phyloP scores from a whole-genome alignment of 2,113 vertebrate genomes.

The Cebidichthys violaceus region DNA sequence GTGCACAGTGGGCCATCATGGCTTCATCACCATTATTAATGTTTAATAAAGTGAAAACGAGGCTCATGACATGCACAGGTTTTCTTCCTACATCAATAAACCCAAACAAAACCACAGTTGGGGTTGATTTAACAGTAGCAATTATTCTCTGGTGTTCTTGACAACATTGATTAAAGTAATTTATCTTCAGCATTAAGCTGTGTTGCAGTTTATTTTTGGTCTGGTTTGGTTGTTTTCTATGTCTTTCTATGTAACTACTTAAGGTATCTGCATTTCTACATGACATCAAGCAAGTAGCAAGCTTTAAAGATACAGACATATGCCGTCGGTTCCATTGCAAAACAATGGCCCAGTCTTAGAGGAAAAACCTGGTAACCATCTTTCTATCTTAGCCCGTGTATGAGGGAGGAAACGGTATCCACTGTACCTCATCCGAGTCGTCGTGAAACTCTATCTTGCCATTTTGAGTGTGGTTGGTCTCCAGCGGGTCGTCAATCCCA shows the following conservation, averaged over 20 bases:
- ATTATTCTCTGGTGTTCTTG: background rate
- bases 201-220: background rate
- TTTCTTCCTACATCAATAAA: background rate
- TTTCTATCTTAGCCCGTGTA: background rate
- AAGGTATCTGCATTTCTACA: background rate
- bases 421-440: conserved; percentile 92
- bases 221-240: background rate
- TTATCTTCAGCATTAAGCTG: background rate
- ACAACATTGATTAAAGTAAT: background rate
- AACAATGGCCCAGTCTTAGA: background rate
- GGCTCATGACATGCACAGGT: background rate
- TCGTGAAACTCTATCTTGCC: conserved; percentile 88
- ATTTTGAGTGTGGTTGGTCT: conserved; percentile 75
- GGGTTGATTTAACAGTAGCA: background rate
- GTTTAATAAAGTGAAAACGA: background rate
- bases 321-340: background rate
- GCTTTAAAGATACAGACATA: background rate
- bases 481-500: conserved; percentile 83
- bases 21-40: background rate
- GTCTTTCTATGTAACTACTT: background rate
- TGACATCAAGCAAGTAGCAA: background rate
- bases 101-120: background rate
- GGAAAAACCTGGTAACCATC: background rate
- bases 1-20: background rate
- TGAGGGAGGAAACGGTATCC: background rate